Conservation (phyloP, 2,888 invertebrate species). For the Orthosia gothica region DNA sequence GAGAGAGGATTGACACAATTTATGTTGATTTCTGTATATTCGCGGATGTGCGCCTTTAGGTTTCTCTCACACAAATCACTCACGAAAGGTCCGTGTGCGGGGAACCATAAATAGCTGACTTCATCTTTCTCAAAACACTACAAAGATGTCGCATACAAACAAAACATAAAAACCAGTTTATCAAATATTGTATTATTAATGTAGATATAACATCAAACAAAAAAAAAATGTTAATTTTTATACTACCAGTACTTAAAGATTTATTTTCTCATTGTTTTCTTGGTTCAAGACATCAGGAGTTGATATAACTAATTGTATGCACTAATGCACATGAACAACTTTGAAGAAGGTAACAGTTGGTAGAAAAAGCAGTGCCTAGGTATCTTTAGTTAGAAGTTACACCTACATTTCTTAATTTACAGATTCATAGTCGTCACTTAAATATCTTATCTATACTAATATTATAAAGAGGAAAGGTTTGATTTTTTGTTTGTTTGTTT, state of each 20-base stretch:
- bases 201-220: slow-evolving; percentile 17
- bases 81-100: not conserved
- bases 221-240: not conserved
- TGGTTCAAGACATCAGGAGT: not conserved
- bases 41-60: not conserved
- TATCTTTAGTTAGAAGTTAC: slow-evolving; percentile 1
- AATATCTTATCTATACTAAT: too few relatives aligned
- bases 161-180: slow-evolving; percentile 4
- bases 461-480: too few relatives aligned
- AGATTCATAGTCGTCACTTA: slow-evolving; percentile 19
- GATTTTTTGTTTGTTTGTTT: too few relatives aligned
- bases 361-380: too few relatives aligned
- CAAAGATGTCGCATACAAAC: not conserved
- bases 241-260: too few relatives aligned
- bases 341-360: not conserved
- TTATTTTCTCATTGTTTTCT: not conserved
- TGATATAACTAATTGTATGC: not conserved
- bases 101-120: not conserved
- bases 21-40: too few relatives aligned
- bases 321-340: not conserved
- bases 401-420: slow-evolving; percentile 9
- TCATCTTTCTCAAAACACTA: slow-evolving; percentile 2
- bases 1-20: not conserved
- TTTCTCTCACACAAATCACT: not conserved
- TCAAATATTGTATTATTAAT: slow-evolving; percentile 12